These are phyloP conservation scores for Gobiocypris rarus DNA, from an alignment of 2,113 vertebrate genomes.

Conservation along the genomic window DNA sequence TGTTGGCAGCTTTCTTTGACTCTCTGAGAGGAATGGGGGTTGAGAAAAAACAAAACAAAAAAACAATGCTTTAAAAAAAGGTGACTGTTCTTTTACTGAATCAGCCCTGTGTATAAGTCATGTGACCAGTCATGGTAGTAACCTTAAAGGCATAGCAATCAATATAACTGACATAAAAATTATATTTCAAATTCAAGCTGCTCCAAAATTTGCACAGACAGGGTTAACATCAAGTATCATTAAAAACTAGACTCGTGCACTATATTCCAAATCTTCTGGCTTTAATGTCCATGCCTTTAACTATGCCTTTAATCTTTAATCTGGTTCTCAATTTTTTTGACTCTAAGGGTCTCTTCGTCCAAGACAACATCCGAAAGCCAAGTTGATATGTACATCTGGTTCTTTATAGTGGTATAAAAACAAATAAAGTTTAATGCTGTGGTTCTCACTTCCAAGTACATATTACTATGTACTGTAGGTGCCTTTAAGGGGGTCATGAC, in stretches of 20 bases:
- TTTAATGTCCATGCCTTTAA: background rate
- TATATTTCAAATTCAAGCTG: background rate
- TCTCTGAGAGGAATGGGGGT: background rate
- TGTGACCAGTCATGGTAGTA: background rate
- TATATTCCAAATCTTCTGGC: background rate
- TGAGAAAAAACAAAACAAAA: background rate
- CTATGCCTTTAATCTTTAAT: background rate
- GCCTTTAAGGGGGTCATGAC: background rate
- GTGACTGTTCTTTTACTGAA: constrained; percentile 5
- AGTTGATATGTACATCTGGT: background rate
- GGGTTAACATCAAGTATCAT: background rate
- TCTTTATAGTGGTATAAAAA: background rate
- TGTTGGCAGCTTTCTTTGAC: constrained; percentile 4
- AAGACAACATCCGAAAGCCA: background rate
- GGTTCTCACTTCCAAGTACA: background rate
- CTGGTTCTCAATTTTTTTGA: background rate
- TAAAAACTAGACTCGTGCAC: background rate
- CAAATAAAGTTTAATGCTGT: too few species aligned
- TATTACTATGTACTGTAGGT: background rate
- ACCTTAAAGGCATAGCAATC: background rate
- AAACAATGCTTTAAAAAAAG: background rate
- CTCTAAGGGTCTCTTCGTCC: background rate
- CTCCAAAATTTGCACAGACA: background rate
- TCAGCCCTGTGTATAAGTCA: background rate
- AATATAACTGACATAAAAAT: too few species aligned